A percentile compares a stretch with the other conserved stretches of the same genome.
Evolutionary conservation across 2,113 vertebrate species (phyloP).

Genomic region (Lycaon pictus): DNA sequence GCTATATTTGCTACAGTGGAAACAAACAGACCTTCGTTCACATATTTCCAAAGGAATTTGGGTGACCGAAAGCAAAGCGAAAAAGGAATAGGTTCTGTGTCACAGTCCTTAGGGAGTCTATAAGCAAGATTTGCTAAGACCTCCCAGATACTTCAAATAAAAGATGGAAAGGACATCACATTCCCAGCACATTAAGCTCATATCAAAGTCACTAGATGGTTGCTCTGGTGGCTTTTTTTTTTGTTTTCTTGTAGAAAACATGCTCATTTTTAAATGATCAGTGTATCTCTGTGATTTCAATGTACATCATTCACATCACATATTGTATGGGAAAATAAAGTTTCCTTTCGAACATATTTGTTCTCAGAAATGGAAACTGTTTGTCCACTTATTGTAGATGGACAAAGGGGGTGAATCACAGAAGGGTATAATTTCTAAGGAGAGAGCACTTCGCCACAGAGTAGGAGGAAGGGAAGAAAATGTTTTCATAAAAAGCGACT

Average conservation of each 20-base stretch:
- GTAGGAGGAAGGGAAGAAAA: constrained; percentile 77
- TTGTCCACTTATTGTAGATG: constrained; percentile 80
- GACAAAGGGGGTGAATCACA: constrained; percentile 78
- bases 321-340: constrained; percentile 33
- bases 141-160: constrained; percentile 19
- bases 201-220: not conserved
- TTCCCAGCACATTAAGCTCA: not conserved
- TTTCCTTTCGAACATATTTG: constrained; percentile 73
- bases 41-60: constrained; percentile 52
- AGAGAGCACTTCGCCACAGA: constrained; percentile 74
- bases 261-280: constrained; percentile 62
- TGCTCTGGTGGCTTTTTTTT: not conserved
- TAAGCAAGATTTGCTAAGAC: not conserved
- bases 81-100: not conserved
- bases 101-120: not conserved
- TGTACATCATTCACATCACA: constrained; percentile 51
- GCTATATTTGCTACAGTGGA: constrained; percentile 54
- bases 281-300: constrained; percentile 35
- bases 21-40: constrained; percentile 53
- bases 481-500: constrained; percentile 81
- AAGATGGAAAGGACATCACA: not conserved
- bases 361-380: constrained; percentile 78
- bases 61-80: not conserved
- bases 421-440: constrained; percentile 81
- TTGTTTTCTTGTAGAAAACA: constrained; percentile 47